A percentile compares a stretch with the other conserved stretches of the same genome.
Conservation (phyloP, 2,888 invertebrate species). For the Cryptosula pallasiana region DNA sequence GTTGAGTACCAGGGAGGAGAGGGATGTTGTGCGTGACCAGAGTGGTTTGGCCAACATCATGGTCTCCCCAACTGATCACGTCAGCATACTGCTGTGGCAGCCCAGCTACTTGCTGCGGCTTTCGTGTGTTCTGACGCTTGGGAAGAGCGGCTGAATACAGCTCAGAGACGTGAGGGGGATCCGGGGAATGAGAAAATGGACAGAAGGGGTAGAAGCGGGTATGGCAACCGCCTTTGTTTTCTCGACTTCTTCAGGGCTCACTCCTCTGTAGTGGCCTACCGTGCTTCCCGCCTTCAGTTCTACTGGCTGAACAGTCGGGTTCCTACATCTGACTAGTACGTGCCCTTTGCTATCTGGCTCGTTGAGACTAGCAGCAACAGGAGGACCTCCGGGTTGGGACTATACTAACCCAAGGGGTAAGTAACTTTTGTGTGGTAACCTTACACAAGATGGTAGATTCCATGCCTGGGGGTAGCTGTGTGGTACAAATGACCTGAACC, state of each 20-base stretch:
- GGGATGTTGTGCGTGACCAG: neutral
- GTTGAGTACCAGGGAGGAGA: conserved; percentile 8
- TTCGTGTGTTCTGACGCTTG: neutral
- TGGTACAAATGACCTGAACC: too few relatives aligned
- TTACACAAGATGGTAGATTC: neutral
- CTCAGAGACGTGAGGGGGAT: neutral
- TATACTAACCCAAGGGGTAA: neutral
- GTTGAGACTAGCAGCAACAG: neutral
- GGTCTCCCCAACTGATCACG: neutral
- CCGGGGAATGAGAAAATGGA: neutral
- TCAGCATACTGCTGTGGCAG: neutral
- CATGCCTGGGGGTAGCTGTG: too few relatives aligned
- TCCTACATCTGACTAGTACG: neutral
- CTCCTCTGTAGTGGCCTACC: neutral
- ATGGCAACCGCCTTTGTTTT: too few relatives aligned
- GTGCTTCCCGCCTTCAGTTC: neutral
- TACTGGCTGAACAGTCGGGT: neutral
- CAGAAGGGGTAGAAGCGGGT: too few relatives aligned
- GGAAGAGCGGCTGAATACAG: neutral
- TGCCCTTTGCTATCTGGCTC: neutral
- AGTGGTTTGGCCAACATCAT: neutral
- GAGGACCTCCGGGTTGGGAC: neutral
- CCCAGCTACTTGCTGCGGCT: neutral
- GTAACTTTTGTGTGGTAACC: neutral
- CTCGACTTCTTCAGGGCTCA: too few relatives aligned